Conservation (phyloP, 1,140 invertebrate genomes). For the Amyelois transitella region DNA sequence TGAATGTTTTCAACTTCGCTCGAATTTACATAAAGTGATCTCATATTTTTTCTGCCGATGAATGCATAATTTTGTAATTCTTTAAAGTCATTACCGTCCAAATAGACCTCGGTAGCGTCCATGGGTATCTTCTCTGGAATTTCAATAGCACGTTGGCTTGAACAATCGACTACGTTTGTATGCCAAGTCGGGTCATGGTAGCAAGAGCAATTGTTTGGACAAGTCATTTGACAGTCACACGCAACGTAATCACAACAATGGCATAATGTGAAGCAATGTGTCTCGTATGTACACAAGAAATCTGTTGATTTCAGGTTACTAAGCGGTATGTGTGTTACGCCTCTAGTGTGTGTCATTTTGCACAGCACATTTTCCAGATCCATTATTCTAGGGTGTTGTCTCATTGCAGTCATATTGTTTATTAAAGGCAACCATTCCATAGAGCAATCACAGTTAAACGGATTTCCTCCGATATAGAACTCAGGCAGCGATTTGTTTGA, state of each 20-base stretch:
- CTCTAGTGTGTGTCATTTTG: conserved; percentile 84
- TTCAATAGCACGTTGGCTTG: conserved; percentile 80
- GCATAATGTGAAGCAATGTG: conserved; percentile 93
- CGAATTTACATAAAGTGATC: conserved; percentile 88
- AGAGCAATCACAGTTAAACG: conserved; percentile 92
- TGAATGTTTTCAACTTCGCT: conserved; percentile 90
- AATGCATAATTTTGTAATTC: conserved; percentile 92
- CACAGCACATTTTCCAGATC: conserved; percentile 91
- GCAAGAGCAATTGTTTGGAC: conserved; percentile 92
- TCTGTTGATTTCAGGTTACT: conserved; percentile 81
- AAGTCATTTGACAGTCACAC: conserved; percentile 96
- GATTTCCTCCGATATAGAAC: conserved; percentile 92
- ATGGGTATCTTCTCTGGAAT: conserved; percentile 91
- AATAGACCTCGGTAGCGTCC: conserved; percentile 93
- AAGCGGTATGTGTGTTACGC: conserved; percentile 79
- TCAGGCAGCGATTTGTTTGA: conserved; percentile 84
- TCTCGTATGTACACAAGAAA: conserved; percentile 92
- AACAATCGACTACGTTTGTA: conserved; percentile 93
- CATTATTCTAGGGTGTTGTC: conserved; percentile 89
- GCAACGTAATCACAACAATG: conserved; percentile 96
- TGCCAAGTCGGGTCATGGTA: conserved; percentile 95
- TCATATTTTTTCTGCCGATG: conserved; percentile 93
- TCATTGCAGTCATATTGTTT: conserved; percentile 86
- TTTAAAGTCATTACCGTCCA: conserved; percentile 91
- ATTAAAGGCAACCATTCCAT: conserved; percentile 94